Evolutionary conservation across 2,888 invertebrate species (phyloP), one percentile per base, ranked within the genome.

Genomic region (Pseudoips prasinana): DNA sequence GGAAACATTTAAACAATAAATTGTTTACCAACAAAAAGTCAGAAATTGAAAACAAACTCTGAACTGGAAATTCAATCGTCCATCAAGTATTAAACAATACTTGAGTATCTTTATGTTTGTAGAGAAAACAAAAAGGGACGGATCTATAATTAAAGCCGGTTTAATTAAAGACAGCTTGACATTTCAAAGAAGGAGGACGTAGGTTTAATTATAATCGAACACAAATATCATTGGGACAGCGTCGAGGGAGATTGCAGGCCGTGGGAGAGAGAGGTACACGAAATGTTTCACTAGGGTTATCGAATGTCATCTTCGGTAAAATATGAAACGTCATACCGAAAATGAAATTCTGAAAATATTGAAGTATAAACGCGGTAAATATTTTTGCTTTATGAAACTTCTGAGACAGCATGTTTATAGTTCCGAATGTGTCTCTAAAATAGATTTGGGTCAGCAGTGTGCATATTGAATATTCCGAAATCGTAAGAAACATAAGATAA

Each of bases 151-250:
- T 81, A 83, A 52, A 30, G 22, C 44, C 39, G 39, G 33, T 82
- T 81, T 86, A 87, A 88, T 88, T 87, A 85, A 82, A 85, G 70
- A 78, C 79, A 78, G 81, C 78, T 78, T 87, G 88, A 86, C 88
- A 88, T 88, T 88, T 88, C 73, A 81, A 80, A 84, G 80, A 85
- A 87, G 69, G 81, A 84, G 88, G 87, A 79, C 88, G 78, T 82
- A 41, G 47, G 58, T 64, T 60, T 69, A 69, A 69, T 69, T 69
- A 65, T 69, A 69, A 57, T 52, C 74, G 73, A 86, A 83, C 82
- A 84, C 81, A 88, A 88, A 88, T 88, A 88, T 88, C 88, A 88
- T 87, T 83, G 83, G 87, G 81, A 62, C 88, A 84, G 70, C 76
- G 74, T 50, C 50, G 52, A 45, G 73, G 65, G 73, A 68, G 73